phyloP scores from a whole-genome alignment of 2,113 vertebrate species.

The Emydocephalus ijimae region DNA sequence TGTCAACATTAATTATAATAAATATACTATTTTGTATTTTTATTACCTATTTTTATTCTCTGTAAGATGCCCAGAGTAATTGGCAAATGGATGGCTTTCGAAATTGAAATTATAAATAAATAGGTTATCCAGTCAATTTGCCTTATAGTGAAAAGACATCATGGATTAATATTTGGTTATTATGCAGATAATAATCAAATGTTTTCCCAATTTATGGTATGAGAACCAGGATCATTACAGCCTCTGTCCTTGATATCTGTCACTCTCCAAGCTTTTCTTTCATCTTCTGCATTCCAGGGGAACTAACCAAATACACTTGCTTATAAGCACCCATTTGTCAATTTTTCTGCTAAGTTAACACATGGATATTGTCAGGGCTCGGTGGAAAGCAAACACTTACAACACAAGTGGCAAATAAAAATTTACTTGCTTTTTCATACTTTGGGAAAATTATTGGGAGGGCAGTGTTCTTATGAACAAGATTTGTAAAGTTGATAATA shows the following conservation, averaged over 20 bases:
- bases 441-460: background rate
- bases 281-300: background rate
- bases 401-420: background rate
- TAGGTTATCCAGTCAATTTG: background rate
- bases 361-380: background rate
- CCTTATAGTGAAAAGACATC: background rate
- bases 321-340: background rate
- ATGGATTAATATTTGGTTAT: background rate
- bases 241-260: background rate
- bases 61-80: background rate
- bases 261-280: background rate
- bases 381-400: background rate
- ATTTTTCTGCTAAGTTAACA: background rate
- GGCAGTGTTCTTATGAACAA: background rate
- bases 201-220: background rate
- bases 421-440: background rate
- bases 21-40: background rate
- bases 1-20: background rate
- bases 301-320: background rate
- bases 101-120: background rate
- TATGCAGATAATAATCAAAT: background rate
- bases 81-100: background rate
- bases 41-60: background rate
- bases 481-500: background rate
- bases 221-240: background rate